Conservation (phyloP, 2,888 invertebrate genomes). For the Griposia aprilina region DNA sequence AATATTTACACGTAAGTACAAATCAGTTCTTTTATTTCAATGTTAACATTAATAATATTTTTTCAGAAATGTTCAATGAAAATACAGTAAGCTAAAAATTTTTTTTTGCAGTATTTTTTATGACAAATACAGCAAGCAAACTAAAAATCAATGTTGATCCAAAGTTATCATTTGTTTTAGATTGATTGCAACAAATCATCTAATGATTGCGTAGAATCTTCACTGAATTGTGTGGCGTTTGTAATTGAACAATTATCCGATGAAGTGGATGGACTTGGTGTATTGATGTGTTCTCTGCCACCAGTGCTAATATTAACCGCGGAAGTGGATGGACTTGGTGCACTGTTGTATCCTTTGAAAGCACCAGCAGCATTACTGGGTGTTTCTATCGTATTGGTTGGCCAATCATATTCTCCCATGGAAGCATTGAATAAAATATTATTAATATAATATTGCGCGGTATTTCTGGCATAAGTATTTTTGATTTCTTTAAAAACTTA, state of each 20-base stretch:
- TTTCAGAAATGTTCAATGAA: slow-evolving; percentile 30
- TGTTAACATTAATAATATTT: slow-evolving; percentile 42
- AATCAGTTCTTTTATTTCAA: slow-evolving; percentile 53
- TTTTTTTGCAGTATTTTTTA: too few species aligned
- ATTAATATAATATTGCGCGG: too few species aligned
- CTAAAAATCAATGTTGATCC: background rate
- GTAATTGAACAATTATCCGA: background rate
- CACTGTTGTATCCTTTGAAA: slow-evolving; percentile 18
- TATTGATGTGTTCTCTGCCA: background rate
- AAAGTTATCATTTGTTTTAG: background rate
- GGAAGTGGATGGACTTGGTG: slow-evolving; percentile 32
- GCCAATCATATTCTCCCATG: too few species aligned
- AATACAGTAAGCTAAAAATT: slow-evolving; percentile 34
- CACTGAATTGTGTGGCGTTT: background rate
- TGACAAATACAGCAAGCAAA: background rate
- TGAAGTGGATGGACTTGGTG: background rate
- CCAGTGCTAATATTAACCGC: slow-evolving; percentile 24
- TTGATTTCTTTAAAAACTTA: too few species aligned
- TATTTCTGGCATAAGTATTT: too few species aligned
- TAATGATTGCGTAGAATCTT: slow-evolving; percentile 17
- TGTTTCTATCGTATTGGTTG: too few species aligned
- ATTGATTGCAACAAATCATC: slow-evolving; percentile 55
- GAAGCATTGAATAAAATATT: too few species aligned
- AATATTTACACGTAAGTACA: slow-evolving; percentile 62
- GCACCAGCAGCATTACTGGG: too few species aligned